These are phyloP conservation scores for Neolamprologus cancellatus DNA, from an alignment of 2,113 vertebrate genomes.

Conservation along the genomic window DNA sequence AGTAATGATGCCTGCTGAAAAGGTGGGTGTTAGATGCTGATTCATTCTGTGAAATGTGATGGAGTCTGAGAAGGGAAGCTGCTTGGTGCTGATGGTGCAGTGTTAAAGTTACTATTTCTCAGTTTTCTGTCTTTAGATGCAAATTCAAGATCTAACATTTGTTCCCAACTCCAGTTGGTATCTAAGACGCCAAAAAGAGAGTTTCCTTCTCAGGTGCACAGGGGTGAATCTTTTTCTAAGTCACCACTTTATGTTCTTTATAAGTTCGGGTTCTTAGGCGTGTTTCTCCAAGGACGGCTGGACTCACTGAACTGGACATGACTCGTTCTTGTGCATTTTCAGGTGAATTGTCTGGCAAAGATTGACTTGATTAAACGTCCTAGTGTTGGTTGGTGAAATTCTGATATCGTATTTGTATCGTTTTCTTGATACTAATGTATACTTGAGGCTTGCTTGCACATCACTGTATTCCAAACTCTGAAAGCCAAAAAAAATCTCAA, in stretches of 20 bases:
- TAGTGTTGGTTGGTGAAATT: background rate
- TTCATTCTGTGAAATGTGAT: background rate
- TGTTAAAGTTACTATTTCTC: background rate
- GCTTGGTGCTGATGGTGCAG: background rate
- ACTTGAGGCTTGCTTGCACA: background rate
- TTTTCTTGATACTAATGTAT: background rate
- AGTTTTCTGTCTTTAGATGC: background rate
- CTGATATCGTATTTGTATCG: background rate
- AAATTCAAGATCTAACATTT: background rate
- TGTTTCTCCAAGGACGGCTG: rapidly evolving
- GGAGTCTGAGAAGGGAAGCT: background rate
- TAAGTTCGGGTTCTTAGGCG: background rate
- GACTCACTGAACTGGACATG: background rate
- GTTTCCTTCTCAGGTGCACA: background rate
- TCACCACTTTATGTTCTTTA: background rate
- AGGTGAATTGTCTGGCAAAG: background rate
- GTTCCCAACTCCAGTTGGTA: background rate
- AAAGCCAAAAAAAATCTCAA: too few relatives aligned
- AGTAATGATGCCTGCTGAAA: background rate
- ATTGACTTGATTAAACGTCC: background rate
- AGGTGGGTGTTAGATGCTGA: background rate
- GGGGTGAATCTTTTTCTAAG: background rate
- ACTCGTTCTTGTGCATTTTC: rapidly evolving
- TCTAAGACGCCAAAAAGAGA: background rate
- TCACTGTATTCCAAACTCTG: background rate